Conservation (phyloP, 35 echinoderm and acorn worm species). For the Ophioderma brevispina region DNA sequence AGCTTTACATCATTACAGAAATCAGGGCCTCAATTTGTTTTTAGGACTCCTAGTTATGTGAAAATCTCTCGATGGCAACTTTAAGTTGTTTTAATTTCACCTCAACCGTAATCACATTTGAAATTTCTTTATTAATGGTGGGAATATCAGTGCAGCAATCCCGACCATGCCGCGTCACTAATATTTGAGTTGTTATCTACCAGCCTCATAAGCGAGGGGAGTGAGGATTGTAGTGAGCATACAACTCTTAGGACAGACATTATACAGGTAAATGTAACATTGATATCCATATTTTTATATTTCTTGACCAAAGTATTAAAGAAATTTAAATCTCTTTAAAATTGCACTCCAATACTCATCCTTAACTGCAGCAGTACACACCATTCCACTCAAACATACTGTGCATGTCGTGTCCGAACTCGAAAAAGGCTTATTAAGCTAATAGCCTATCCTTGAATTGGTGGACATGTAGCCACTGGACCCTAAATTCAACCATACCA, state of each 20-base stretch:
- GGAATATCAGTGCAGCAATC: slow-evolving; percentile 79
- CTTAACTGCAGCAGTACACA: background rate
- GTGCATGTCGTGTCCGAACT: background rate
- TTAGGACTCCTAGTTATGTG: too few species aligned
- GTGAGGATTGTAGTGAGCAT: background rate
- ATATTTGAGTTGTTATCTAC: slow-evolving; percentile 48
- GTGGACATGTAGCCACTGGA: too few species aligned
- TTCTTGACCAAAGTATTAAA: background rate
- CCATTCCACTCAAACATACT: background rate
- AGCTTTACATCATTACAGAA: too few species aligned
- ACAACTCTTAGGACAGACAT: slow-evolving; percentile 58
- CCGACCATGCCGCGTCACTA: slow-evolving; percentile 55
- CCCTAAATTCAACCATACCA: too few species aligned
- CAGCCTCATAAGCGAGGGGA: slow-evolving; percentile 30
- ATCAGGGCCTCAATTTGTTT: too few species aligned
- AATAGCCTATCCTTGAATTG: background rate
- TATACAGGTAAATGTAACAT: slow-evolving; percentile 42
- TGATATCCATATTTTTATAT: background rate
- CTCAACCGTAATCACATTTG: too few species aligned
- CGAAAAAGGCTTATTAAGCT: background rate
- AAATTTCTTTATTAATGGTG: too few species aligned
- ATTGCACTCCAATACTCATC: background rate
- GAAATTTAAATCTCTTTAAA: background rate
- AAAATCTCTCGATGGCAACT: too few species aligned
- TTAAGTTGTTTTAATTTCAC: too few species aligned